Evolutionary conservation across 2,113 vertebrate genomes (phyloP).

Genomic region (Ivindomyrus marchei): DNA sequence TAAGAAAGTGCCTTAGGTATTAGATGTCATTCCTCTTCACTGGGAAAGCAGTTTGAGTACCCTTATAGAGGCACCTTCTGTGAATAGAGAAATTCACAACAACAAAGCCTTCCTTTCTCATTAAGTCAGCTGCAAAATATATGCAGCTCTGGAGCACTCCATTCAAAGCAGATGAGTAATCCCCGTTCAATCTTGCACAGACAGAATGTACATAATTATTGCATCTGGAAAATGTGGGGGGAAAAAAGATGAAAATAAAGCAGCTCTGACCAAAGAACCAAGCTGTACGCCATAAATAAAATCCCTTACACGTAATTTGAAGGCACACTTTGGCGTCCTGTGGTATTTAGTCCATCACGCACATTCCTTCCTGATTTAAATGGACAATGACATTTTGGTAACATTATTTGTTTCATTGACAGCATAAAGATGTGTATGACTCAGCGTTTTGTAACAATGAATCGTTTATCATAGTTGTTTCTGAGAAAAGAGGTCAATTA

Average conservation of each 20-base stretch:
- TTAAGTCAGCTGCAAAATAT: constrained; percentile 65
- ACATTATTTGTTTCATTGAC: background rate
- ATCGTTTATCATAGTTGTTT: constrained; percentile 59
- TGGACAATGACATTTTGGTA: background rate
- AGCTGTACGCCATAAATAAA: constrained; percentile 45
- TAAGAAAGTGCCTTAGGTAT: constrained; percentile 82
- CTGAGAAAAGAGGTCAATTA: constrained; percentile 41
- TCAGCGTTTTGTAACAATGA: constrained; percentile 56
- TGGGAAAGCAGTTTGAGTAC: constrained; percentile 51
- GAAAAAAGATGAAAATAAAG: constrained; percentile 8
- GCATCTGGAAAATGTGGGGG: constrained; percentile 56
- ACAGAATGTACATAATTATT: constrained; percentile 61
- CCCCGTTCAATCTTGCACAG: constrained; percentile 58
- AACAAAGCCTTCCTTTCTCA: constrained; percentile 68
- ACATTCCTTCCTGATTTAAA: background rate
- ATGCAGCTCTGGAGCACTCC: constrained; percentile 55
- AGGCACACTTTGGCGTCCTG: background rate
- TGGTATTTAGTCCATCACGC: background rate
- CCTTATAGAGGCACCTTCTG: constrained; percentile 68
- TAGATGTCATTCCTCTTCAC: constrained; percentile 79
- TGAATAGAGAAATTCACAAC: constrained; percentile 75
- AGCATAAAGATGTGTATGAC: constrained; percentile 33
- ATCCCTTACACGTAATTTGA: constrained; percentile 17
- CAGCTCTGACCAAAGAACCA: constrained; percentile 7
- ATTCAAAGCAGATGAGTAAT: constrained; percentile 62